These are phyloP conservation scores for Odontomachus brunneus DNA, from an alignment of 1,140 invertebrate genomes.

Conservation along the genomic window DNA sequence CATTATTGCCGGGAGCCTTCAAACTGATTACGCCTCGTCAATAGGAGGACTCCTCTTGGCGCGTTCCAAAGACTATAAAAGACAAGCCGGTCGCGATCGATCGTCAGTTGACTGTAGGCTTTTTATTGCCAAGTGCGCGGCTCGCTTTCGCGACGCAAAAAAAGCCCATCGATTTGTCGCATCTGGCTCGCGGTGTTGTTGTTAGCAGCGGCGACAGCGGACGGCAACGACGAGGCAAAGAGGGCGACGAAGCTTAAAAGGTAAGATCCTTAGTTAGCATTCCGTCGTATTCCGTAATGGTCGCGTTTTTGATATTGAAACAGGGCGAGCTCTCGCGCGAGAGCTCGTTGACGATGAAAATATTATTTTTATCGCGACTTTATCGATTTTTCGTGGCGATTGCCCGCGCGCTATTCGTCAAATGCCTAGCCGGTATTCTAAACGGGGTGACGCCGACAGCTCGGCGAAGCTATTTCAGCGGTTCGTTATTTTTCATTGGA, in stretches of 20 bases:
- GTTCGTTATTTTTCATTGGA: not conserved
- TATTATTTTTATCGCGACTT: slow-evolving; percentile 21
- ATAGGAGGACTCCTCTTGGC: slow-evolving; percentile 36
- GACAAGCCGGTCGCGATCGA: slow-evolving; percentile 50
- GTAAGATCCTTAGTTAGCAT: slow-evolving; percentile 41
- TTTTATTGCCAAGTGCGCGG: slow-evolving; percentile 48
- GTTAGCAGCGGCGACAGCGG: not conserved
- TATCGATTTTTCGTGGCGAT: not conserved
- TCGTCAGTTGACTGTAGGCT: slow-evolving; percentile 39
- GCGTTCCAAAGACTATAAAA: slow-evolving; percentile 48
- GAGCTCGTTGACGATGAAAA: not conserved
- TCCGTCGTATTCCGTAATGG: not conserved
- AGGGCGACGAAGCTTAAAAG: slow-evolving; percentile 12
- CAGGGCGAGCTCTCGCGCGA: too few relatives aligned
- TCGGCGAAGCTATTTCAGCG: too few relatives aligned
- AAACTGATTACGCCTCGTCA: slow-evolving; percentile 46
- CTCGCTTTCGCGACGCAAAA: slow-evolving; percentile 19
- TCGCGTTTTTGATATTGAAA: too few relatives aligned
- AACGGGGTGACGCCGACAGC: too few relatives aligned
- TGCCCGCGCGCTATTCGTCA: not conserved
- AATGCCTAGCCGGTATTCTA: too few relatives aligned
- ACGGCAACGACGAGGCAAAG: too few relatives aligned
- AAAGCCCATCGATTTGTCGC: slow-evolving; percentile 22
- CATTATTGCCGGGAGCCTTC: slow-evolving; percentile 47
- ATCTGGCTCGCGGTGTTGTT: slow-evolving; percentile 6